Base-by-base conservation (phyloP, 2,888 invertebrate species). In the Agonopterix heracliana region DNA sequence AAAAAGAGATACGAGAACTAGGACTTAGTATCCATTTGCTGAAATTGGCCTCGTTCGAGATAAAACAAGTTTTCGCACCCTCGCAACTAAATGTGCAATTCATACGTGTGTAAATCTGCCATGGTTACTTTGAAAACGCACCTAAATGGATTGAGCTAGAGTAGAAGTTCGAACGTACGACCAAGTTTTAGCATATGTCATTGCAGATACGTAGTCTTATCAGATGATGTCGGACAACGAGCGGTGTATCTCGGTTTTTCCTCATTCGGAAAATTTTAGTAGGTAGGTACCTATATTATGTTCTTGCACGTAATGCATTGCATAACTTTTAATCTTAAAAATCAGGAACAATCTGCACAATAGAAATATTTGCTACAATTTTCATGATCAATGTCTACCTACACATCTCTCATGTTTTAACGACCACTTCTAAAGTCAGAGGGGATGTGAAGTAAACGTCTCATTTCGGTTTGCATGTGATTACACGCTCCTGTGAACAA, bases 51-150 rank as follows among this genome's bases (percentile, higher is more conserved):
- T 82, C 81, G 78, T 83, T 81, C 72, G 69, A 86, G 88, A 89
- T 89, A 89, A 86, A 86, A 85, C 86, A 87, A 87, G 81, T 86
- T 86, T 82, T 88, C 88, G 81, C 87, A 85, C 88, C 86, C 87
- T 87, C 85, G 72, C 74, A 67, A 76, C 81, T 78, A 86, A 88
- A 86, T 85, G 86, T 80, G 86, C 82, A 83, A 83, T 86, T 86
- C 86, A 87, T 86, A 81, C 74, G 79, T 80, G 83, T 78, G 78
- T 78, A 81, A 83, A 81, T 73, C 69, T 66, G n/a, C 26, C 41
- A 8, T 10, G 36, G 34, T 48, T 43, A 34, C n/a, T 17, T 26
- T 53, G 48, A 69, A 43, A 62, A 7, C 61, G 49, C 42, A 63
- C 71, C 56, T 52, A 76, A 60, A 11, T 1, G 0, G 9, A 9